phyloP scores from a whole-genome alignment of 2,888 invertebrate genomes.

The Artemia sinica region DNA sequence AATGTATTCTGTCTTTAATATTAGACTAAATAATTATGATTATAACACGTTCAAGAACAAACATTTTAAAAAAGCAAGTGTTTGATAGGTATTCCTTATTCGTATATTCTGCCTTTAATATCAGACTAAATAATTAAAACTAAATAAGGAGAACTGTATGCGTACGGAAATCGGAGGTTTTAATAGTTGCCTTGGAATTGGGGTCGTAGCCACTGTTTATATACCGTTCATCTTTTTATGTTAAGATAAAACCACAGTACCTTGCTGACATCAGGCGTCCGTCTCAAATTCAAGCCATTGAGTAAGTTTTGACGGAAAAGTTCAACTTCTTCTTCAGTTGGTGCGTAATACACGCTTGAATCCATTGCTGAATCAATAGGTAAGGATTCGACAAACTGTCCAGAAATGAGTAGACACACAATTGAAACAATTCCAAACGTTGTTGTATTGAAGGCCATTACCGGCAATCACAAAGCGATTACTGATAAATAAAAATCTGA shows the following conservation, averaged over 20 bases:
- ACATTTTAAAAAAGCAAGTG: no score
- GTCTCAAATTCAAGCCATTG: constrained; percentile 17
- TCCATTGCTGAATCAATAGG: neutral
- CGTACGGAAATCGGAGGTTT: no score
- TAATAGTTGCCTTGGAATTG: no score
- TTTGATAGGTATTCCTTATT: no score
- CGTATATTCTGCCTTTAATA: no score
- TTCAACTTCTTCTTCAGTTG: constrained; percentile 17
- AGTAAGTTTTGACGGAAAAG: constrained; percentile 18
- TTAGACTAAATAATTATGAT: no score
- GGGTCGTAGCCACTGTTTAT: no score
- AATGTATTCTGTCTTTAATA: no score
- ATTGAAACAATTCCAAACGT: neutral
- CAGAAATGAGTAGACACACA: neutral
- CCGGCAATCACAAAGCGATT: constrained; percentile 4
- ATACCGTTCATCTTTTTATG: no score
- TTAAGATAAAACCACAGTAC: constrained; percentile 12
- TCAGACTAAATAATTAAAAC: no score
- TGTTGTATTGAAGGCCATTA: neutral
- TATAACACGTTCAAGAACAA: no score
- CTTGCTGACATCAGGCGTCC: constrained; percentile 21
- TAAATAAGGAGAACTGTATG: no score
- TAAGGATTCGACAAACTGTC: neutral
- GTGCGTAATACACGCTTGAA: constrained; percentile 16
- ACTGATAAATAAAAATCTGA: neutral